Base-by-base conservation (phyloP, 2,888 invertebrate genomes). In the Drosophila prolongata region DNA sequence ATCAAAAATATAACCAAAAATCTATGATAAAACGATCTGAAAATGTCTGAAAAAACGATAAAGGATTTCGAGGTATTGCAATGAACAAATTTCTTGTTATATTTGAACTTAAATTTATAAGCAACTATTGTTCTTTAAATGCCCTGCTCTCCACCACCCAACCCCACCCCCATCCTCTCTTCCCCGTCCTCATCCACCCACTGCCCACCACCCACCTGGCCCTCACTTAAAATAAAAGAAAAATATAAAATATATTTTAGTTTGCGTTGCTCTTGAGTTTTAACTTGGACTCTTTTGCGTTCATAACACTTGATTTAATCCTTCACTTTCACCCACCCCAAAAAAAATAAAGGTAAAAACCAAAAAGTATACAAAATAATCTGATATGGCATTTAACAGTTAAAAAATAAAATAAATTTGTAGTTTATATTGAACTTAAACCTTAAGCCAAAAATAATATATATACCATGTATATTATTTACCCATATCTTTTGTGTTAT, bases 21-120 rank as follows among this genome's bases (percentile, higher is more conserved):
- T 77, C 37, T 56, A 69, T 60, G 40, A 69, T 54, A 66, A 64
- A 71, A 82, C 77, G 77, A 85, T 76, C 68, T 77, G 78, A 80
- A 71, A 57, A 68, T 59, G 74, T 78, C 59, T 78, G 73, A 74
- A 73, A 62, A 71, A 61, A 74, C 75, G 75, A 78, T 84, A 90
- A 91, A 92, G 92, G 92, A 92, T 92, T 92, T 92, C 91, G 92
- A 92, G 92, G 92, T 92, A 92, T 91, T 92, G 88, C 80, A 87
- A 85, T 85, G 77, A 88, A 89, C 78, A 77, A 78, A 87, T 86
- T 84, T 89, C 83, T 82, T 87, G 80, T 79, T 80, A 87, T 79
- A 80, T 83, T 85, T 89, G 77, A 87, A 89, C 73, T 89, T 79
- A 88, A 86, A 79, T 87, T 86, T 82, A 82, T 85, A 85, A 87